These are phyloP conservation scores for Amia ocellicauda DNA, from an alignment of 2,113 vertebrate genomes.

Conservation along the genomic window DNA sequence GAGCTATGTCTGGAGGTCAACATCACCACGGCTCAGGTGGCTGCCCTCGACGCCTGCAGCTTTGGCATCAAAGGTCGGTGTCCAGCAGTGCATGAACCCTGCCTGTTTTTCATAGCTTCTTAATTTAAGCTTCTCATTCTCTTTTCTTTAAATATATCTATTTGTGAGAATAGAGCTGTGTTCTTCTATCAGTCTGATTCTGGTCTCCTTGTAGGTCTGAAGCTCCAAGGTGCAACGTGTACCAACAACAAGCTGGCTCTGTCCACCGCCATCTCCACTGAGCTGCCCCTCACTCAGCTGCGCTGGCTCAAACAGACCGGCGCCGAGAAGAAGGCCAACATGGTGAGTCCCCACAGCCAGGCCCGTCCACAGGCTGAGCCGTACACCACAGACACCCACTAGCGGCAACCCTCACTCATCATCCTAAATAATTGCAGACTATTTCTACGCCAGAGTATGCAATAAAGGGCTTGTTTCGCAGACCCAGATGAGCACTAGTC, in stretches of 20 bases:
- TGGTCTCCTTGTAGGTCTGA: conserved; percentile 64
- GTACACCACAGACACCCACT: too few relatives aligned
- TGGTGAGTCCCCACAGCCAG: conserved; percentile 61
- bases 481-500: too few relatives aligned
- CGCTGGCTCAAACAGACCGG: conserved; percentile 87
- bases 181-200: too few relatives aligned
- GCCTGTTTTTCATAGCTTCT: too few relatives aligned
- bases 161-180: too few relatives aligned
- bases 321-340: conserved; percentile 79
- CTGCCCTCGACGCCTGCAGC: conserved; percentile 89
- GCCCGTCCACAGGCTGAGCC: too few relatives aligned
- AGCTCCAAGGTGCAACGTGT: conserved; percentile 90
- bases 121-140: too few relatives aligned
- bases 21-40: conserved; percentile 79
- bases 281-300: conserved; percentile 90
- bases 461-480: too few relatives aligned
- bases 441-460: too few relatives aligned
- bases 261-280: conserved; percentile 88
- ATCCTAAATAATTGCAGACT: too few relatives aligned
- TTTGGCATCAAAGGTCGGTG: conserved; percentile 91
- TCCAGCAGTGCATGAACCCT: not conserved
- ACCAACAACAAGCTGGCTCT: conserved; percentile 92
- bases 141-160: too few relatives aligned
- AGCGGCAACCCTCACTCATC: too few relatives aligned
- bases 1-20: conserved; percentile 94